phyloP scores from a whole-genome alignment of 1,140 invertebrate species.

The Drosophila parvula region DNA sequence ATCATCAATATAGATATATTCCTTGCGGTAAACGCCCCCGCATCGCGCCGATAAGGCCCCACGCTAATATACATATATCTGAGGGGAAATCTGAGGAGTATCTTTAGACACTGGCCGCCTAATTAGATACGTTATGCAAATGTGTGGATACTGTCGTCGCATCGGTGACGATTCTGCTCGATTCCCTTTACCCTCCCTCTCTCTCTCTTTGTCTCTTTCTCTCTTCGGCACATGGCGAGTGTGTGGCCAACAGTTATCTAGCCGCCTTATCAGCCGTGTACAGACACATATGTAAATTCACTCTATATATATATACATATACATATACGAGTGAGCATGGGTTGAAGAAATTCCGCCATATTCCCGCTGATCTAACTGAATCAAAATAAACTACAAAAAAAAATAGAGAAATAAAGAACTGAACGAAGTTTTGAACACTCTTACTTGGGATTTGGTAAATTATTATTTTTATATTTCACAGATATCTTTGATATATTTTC shows the following conservation, averaged over 20 bases:
- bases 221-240: conserved; percentile 14
- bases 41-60: background rate
- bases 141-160: conserved; percentile 39
- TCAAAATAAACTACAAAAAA: conserved; percentile 9
- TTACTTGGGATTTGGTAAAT: background rate
- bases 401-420: background rate
- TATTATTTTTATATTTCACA: background rate
- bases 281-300: conserved; percentile 41
- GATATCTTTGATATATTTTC: too few species aligned
- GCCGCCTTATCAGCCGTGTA: conserved; percentile 59
- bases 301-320: conserved; percentile 22
- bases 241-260: conserved; percentile 63
- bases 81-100: conserved; percentile 10
- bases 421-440: background rate
- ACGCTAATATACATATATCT: conserved; percentile 4
- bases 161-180: conserved; percentile 44
- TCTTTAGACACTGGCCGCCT: conserved; percentile 38
- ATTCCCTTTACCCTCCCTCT: background rate
- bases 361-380: conserved; percentile 58
- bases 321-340: conserved; percentile 8
- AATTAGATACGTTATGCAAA: conserved; percentile 79
- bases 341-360: conserved; percentile 32
- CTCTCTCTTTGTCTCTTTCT: background rate
- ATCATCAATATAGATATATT: conserved; percentile 1
- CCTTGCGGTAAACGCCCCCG: conserved; percentile 16